phyloP scores from a whole-genome alignment of 2,888 invertebrate genomes.

The Scotopteryx bipunctaria region DNA sequence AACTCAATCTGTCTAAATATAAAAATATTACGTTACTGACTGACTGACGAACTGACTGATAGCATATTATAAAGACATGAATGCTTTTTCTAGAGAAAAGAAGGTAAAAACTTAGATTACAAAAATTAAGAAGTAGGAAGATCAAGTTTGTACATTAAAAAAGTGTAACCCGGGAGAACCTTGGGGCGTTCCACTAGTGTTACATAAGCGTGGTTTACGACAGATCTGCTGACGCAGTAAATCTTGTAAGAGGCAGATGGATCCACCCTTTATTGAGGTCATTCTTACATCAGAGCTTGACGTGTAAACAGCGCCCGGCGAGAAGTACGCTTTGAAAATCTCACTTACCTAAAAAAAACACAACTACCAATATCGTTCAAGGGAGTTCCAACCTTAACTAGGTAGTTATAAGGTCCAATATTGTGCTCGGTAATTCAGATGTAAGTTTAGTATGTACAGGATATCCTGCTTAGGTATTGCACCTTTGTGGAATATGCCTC shows the following conservation, averaged over 20 bases:
- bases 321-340: conserved; percentile 42
- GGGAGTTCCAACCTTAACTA: conserved; percentile 2
- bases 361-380: conserved; percentile 5
- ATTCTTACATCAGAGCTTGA: conserved; percentile 44
- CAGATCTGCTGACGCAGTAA: conserved; percentile 2
- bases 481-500: conserved; percentile 47
- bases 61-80: too few relatives aligned
- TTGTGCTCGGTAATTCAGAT: conserved; percentile 1
- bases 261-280: conserved; percentile 46
- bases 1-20: too few relatives aligned
- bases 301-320: conserved; percentile 42
- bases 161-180: too few relatives aligned
- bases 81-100: too few relatives aligned
- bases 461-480: conserved; percentile 41
- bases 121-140: too few relatives aligned
- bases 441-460: conserved; percentile 7
- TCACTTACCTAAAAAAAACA: conserved; percentile 25
- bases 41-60: too few relatives aligned
- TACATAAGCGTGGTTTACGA: not conserved
- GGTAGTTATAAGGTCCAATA: conserved; percentile 2
- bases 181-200: too few relatives aligned
- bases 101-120: too few relatives aligned
- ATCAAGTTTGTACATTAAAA: too few relatives aligned
- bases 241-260: conserved; percentile 18
- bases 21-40: too few relatives aligned